Evolutionary conservation across 2,888 invertebrate species (phyloP).

Genomic region (Ditylenchus weischeri): DNA sequence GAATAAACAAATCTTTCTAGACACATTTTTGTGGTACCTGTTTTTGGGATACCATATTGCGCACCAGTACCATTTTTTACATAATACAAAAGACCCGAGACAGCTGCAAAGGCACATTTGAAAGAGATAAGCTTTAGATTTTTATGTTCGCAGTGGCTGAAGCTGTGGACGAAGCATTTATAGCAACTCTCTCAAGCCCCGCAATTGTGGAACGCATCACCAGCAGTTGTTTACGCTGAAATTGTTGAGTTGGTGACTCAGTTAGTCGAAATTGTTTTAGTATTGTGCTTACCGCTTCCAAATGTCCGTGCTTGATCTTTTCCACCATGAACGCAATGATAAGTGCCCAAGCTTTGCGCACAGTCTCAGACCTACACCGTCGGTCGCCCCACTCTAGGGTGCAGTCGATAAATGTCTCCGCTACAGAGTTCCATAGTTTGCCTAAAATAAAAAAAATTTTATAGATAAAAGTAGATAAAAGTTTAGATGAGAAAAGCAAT

Average conservation of each 20-base stretch:
- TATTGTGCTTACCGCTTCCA: constrained; percentile 49
- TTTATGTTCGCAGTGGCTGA: no score
- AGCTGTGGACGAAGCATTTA: background rate
- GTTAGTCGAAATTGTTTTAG: background rate
- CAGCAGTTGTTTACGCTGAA: constrained; percentile 53
- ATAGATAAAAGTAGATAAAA: background rate
- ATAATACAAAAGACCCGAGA: no score
- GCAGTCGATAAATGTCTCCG: constrained; percentile 57
- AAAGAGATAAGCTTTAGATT: no score
- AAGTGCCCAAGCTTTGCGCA: constrained; percentile 50
- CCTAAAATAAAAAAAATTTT: constrained; percentile 26
- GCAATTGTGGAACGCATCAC: constrained; percentile 48
- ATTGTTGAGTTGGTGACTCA: background rate
- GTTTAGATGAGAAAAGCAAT: background rate
- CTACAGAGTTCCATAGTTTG: constrained; percentile 55
- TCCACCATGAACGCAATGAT: constrained; percentile 57
- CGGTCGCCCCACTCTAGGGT: constrained; percentile 59
- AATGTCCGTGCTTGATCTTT: constrained; percentile 56
- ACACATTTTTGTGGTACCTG: no score
- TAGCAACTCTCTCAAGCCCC: constrained; percentile 34
- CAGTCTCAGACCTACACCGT: constrained; percentile 43
- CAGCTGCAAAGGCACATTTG: no score
- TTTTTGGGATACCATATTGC: no score
- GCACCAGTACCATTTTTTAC: no score
- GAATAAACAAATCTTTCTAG: no score